A percentile compares a stretch with the other conserved stretches of the same genome.
Conservation (phyloP, 2,888 invertebrate genomes). For the Lymantria monacha region DNA sequence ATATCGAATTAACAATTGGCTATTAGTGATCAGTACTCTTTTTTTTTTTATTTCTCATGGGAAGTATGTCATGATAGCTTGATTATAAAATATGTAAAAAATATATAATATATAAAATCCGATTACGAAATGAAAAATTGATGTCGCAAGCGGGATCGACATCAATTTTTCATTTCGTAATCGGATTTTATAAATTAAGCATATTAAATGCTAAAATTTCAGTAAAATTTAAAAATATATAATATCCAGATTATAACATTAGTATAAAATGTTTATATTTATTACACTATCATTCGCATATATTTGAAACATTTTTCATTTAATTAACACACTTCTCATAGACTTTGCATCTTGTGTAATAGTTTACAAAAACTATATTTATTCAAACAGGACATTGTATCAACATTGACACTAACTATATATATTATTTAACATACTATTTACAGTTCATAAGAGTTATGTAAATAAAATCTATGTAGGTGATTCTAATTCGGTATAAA, state of each 20-base stretch:
- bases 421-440: slow-evolving; percentile 40
- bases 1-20: slow-evolving; percentile 56
- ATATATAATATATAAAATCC: slow-evolving; percentile 55
- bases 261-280: slow-evolving; percentile 40
- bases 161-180: no score
- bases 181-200: no score
- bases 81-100: slow-evolving; percentile 62
- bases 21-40: slow-evolving; percentile 51
- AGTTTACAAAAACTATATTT: slow-evolving; percentile 40
- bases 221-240: slow-evolving; percentile 64
- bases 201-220: no score
- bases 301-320: slow-evolving; percentile 10
- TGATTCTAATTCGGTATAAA: slow-evolving; percentile 53
- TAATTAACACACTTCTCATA: slow-evolving; percentile 4
- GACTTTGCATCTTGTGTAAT: slow-evolving; percentile 21
- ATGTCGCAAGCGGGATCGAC: no score
- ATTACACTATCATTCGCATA: slow-evolving; percentile 30
- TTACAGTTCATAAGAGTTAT: slow-evolving; percentile 50
- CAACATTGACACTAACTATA: slow-evolving; percentile 42
- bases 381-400: slow-evolving; percentile 46
- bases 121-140: no score
- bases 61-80: slow-evolving; percentile 61
- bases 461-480: slow-evolving; percentile 57
- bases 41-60: slow-evolving; percentile 34
- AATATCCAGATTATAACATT: slow-evolving; percentile 58